A percentile compares a stretch with the other conserved stretches of the same genome.
phyloP scores from a whole-genome alignment of 1,140 invertebrate genomes.

The Phenacoccus solenopsis region DNA sequence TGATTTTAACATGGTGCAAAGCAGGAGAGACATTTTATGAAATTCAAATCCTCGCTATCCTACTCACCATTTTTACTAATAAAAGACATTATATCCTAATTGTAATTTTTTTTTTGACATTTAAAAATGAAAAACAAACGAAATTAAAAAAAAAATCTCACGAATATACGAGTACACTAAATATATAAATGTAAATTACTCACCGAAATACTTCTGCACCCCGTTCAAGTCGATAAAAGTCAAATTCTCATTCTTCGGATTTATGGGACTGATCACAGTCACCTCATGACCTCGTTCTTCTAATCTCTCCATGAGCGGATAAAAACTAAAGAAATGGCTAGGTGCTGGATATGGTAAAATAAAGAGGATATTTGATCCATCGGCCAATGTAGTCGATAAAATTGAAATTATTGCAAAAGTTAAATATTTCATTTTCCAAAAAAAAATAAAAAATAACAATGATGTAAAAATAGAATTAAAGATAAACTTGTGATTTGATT shows the following conservation, averaged over 20 bases:
- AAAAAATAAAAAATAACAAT: background rate
- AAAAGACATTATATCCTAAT: no score
- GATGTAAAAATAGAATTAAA: background rate
- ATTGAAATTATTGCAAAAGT: background rate
- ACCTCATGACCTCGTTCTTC: constrained; percentile 31
- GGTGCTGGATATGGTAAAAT: constrained; percentile 27
- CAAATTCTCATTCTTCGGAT: background rate
- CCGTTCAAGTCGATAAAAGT: background rate
- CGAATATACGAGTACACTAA: no score
- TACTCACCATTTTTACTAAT: no score
- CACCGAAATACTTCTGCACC: background rate
- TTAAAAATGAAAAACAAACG: no score
- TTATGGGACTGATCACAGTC: constrained; percentile 26
- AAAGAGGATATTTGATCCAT: constrained; percentile 28
- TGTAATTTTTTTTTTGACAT: no score
- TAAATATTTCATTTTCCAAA: background rate
- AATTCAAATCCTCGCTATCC: no score
- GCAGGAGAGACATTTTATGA: no score
- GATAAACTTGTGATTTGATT: no score
- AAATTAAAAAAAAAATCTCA: background rate
- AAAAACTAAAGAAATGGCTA: constrained; percentile 33
- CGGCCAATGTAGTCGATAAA: background rate
- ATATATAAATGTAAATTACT: background rate
- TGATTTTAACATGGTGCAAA: no score
- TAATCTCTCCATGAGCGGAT: constrained; percentile 29